A percentile compares a stretch with the other conserved stretches of the same genome.
phyloP scores from a whole-genome alignment of 2,797 vertebrate genomes.

The Tenualosa ilisha region DNA sequence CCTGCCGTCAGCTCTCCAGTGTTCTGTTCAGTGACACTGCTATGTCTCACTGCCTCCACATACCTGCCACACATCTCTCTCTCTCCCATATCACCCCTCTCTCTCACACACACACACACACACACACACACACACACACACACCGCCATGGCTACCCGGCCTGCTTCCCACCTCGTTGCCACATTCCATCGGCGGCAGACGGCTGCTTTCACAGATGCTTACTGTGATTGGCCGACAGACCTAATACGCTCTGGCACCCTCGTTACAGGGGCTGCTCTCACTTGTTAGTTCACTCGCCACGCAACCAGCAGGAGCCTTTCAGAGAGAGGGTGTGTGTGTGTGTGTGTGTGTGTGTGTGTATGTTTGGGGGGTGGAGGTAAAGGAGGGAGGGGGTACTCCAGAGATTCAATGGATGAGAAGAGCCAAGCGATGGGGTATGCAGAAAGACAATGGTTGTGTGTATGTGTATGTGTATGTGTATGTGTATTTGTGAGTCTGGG shows the following conservation, averaged over 20 bases:
- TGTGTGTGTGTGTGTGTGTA: slow-evolving; percentile 11
- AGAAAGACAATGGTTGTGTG: background rate
- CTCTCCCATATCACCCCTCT: background rate
- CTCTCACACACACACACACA: slow-evolving; percentile 1
- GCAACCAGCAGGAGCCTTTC: slow-evolving; percentile 36
- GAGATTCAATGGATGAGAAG: background rate
- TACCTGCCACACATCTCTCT: background rate
- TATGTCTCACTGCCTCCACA: background rate
- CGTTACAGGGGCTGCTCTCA: slow-evolving; percentile 64
- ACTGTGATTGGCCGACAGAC: slow-evolving; percentile 50
- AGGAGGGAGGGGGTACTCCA: background rate
- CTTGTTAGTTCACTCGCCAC: slow-evolving; percentile 64
- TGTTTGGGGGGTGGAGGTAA: slow-evolving; percentile 30
- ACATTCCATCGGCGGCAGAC: slow-evolving; percentile 57
- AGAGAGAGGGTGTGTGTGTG: slow-evolving; percentile 1
- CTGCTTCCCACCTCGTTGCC: background rate
- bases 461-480: background rate
- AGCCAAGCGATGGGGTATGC: background rate
- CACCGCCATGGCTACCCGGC: background rate
- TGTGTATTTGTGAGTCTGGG: background rate
- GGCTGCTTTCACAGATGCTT: slow-evolving; percentile 56
- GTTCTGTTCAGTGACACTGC: background rate
- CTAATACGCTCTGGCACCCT: slow-evolving; percentile 68
- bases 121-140: background rate
- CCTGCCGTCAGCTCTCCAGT: too few relatives aligned